These are phyloP conservation scores for Sterna hirundo DNA, from an alignment of 2,113 vertebrate genomes.

Conservation along the genomic window DNA sequence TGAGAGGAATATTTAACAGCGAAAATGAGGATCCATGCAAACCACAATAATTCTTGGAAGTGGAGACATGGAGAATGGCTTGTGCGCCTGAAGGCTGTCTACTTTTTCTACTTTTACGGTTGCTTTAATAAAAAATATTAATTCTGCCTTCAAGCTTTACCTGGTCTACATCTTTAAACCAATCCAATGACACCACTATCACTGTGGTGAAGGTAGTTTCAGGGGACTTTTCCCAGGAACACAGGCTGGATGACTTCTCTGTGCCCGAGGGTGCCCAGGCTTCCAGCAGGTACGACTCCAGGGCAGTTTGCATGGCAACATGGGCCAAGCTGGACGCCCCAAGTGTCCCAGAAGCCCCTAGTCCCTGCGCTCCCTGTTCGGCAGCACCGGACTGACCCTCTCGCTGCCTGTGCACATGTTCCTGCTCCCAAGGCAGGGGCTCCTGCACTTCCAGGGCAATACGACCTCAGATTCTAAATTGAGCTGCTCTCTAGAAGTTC, in stretches of 20 bases:
- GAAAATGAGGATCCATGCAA: neutral
- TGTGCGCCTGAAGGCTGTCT: neutral
- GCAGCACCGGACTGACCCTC: accelerated
- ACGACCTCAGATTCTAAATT: neutral
- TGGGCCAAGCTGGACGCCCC: accelerated
- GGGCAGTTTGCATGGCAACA: neutral
- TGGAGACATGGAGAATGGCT: neutral
- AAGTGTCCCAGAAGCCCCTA: neutral
- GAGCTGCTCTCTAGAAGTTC: neutral
- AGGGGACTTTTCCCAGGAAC: neutral
- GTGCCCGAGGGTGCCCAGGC: neutral
- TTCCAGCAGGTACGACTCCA: neutral
- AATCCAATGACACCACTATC: neutral
- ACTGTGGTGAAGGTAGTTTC: neutral
- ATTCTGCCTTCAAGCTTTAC: neutral
- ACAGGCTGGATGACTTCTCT: neutral
- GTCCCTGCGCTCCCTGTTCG: accelerated
- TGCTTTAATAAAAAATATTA: neutral
- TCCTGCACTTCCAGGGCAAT: neutral
- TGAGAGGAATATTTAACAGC: neutral
- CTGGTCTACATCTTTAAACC: neutral
- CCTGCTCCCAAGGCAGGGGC: neutral
- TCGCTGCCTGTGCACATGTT: neutral
- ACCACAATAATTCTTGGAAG: neutral
- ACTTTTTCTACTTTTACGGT: neutral